Base-by-base conservation (phyloP, 2,797 vertebrate species). In the Ficedula albicollis region DNA sequence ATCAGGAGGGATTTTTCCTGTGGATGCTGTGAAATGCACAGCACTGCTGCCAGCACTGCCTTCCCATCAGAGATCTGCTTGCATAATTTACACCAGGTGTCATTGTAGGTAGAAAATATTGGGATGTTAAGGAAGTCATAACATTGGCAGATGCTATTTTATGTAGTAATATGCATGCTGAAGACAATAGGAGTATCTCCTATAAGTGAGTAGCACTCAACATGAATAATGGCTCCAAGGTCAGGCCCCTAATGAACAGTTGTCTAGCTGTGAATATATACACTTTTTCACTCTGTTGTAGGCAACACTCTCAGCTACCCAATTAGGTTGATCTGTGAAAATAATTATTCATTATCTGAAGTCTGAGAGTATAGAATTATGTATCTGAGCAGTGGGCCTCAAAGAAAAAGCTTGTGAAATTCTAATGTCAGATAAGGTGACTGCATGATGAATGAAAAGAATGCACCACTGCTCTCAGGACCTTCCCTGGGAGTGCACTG, bases 331-430 rank as follows among this genome's bases (percentile, higher is more conserved):
- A 93, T 96, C 84, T 0, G 3, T 91, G 95, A 93, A 91, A 89
- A 94, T 91, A 84, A 94, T 96, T 96, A 92, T 94, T 96, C 95
- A 94, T 95, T 93, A 96, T 55, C 69, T 79, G 62, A 66, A 95
- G 69, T 44, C 46, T 29, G 73, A 79, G 46, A 66, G 12, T 44
- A 49, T 25, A 56, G 46, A 78, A 87, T 85, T 83, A n/a, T 56
- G 39, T 72, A 74, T 51, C 76, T 0, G 0, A 66, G 58, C 46
- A 89, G 15, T 3, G 17, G 29, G 22, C 17, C 84, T 91, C 68
- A 89, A 87, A 92, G 68, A 87, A 89, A 89, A 92, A 83, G 16
- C 10, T 4, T 0, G 5, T 59, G 69, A 58, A 96, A 89, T 78
- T 81, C 69, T 70, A 18, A 63, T 69, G 77, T 84, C 69, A 80